These are phyloP conservation scores for Suncus etruscus DNA, from an alignment of 2,113 vertebrate species.

Conservation along the genomic window DNA sequence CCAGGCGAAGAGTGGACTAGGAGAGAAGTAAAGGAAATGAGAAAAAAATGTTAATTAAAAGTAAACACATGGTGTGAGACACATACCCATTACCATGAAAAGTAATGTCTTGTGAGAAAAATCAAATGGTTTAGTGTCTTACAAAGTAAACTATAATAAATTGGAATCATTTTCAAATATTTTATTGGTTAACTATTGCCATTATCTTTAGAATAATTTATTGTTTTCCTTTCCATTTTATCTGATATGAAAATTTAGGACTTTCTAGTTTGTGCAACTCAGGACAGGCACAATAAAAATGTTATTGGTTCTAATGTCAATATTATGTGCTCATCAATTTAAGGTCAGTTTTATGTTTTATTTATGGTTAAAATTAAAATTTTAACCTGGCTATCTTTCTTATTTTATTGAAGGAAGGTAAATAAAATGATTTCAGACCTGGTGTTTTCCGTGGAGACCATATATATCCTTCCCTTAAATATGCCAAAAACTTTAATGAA, in stretches of 20 bases:
- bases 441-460: constrained; percentile 6
- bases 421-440: not conserved
- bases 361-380: constrained; percentile 42
- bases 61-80: not conserved
- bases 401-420: not conserved
- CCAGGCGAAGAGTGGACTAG: constrained; percentile 61
- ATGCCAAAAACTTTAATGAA: not conserved
- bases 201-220: not conserved
- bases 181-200: not conserved
- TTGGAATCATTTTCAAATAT: not conserved
- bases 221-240: not conserved
- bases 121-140: constrained; percentile 7
- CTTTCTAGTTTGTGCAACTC: not conserved
- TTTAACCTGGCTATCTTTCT: not conserved
- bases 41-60: constrained; percentile 63
- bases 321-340: not conserved
- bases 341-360: not conserved
- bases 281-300: not conserved
- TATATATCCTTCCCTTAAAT: not conserved
- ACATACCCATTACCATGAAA: not conserved
- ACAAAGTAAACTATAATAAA: not conserved
- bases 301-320: not conserved
- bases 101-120: constrained; percentile 34
- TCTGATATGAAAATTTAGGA: not conserved
- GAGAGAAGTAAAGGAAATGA: constrained; percentile 66